Conservation (phyloP, 2,888 invertebrate genomes). For the Pocota personata region DNA sequence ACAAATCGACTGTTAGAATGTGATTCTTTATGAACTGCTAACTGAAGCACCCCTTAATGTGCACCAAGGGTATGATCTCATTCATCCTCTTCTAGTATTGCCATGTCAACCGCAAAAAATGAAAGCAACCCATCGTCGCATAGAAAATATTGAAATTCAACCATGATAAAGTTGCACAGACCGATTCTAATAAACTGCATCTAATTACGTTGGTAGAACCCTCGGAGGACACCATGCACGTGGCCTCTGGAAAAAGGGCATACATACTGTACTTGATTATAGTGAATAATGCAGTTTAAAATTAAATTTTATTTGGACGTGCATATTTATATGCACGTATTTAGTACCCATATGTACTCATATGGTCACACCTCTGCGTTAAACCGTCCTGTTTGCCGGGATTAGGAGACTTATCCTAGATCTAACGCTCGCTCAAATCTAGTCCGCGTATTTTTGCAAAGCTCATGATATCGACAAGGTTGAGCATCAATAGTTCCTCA, state of each 20-base stretch:
- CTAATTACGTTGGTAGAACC: constrained; percentile 51
- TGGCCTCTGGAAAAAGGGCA: constrained; percentile 30
- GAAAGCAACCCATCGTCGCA: constrained; percentile 15
- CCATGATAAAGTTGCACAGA: constrained; percentile 49
- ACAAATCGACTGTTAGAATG: constrained; percentile 58
- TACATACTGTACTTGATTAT: neutral
- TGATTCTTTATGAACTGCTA: constrained; percentile 67
- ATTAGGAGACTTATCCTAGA: too few relatives aligned
- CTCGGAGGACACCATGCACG: constrained; percentile 53
- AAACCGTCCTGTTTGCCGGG: too few relatives aligned
- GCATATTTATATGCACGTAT: too few relatives aligned
- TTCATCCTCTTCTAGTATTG: constrained; percentile 38
- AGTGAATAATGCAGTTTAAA: constrained; percentile 4
- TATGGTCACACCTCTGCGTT: too few relatives aligned
- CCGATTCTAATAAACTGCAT: constrained; percentile 63
- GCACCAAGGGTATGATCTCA: constrained; percentile 60
- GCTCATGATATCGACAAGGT: too few relatives aligned
- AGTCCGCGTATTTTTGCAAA: too few relatives aligned
- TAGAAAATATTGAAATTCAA: constrained; percentile 59
- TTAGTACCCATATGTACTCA: too few relatives aligned
- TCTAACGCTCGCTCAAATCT: too few relatives aligned
- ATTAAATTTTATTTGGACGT: neutral
- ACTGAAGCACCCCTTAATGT: constrained; percentile 70
- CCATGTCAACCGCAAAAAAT: constrained; percentile 65
- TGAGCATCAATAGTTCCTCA: too few relatives aligned